These are phyloP conservation scores for Hypotaenidia philippensis DNA, from an alignment of 2,797 vertebrate species.

Conservation along the genomic window DNA sequence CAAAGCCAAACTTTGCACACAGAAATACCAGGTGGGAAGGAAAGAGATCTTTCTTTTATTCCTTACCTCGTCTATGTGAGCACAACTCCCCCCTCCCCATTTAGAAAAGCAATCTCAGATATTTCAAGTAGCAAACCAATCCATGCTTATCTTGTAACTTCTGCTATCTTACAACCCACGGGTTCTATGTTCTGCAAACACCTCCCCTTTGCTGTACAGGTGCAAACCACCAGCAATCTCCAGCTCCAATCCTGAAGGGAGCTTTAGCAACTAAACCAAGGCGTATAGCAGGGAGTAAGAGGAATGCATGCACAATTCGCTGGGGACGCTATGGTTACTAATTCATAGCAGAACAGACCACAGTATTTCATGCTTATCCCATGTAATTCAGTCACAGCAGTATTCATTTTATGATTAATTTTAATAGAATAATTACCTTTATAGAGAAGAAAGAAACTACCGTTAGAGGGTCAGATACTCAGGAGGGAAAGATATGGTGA, in stretches of 20 bases:
- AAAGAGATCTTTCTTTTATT: background rate
- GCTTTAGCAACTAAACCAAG: background rate
- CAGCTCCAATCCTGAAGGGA: background rate
- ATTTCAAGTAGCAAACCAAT: background rate
- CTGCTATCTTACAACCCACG: background rate
- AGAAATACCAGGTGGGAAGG: background rate
- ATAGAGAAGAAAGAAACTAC: slow-evolving; percentile 43
- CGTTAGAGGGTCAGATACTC: slow-evolving; percentile 47
- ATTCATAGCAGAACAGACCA: slow-evolving; percentile 52
- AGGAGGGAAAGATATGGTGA: slow-evolving; percentile 51
- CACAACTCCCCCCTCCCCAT: background rate
- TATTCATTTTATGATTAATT: slow-evolving; percentile 50
- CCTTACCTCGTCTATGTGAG: background rate
- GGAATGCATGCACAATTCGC: slow-evolving; percentile 27
- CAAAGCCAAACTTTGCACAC: background rate
- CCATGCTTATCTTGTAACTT: background rate
- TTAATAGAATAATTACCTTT: slow-evolving; percentile 69
- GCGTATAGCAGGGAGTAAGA: background rate
- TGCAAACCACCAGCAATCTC: background rate
- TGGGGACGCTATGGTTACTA: slow-evolving; percentile 13
- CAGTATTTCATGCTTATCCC: slow-evolving; percentile 55
- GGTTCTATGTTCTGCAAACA: background rate
- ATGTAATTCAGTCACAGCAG: slow-evolving; percentile 58
- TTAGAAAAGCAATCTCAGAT: background rate
- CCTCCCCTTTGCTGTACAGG: background rate